phyloP scores from a whole-genome alignment of 2,888 invertebrate genomes.

The Bibio marci region DNA sequence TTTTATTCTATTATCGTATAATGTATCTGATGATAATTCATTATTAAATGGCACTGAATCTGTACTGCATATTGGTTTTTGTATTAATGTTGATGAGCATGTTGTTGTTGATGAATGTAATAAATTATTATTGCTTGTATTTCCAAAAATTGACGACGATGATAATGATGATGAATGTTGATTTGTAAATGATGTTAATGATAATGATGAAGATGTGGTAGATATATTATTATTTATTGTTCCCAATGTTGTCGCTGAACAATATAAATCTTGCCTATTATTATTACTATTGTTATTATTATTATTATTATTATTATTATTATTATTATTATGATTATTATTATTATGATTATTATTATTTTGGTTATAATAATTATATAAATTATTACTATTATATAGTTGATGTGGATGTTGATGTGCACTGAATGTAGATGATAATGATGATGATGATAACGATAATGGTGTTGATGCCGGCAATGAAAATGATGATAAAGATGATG shows the following conservation, averaged over 20 bases:
- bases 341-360: too few relatives aligned
- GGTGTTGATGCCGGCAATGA: constrained; percentile 12
- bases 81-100: background rate
- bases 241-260: too few relatives aligned
- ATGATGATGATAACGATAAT: constrained; percentile 10
- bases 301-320: too few relatives aligned
- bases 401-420: constrained; percentile 13
- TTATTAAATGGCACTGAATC: too few relatives aligned
- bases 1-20: too few relatives aligned
- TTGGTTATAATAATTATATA: too few relatives aligned
- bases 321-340: too few relatives aligned
- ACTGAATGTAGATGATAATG: background rate
- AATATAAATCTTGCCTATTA: background rate
- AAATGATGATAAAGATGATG: constrained; percentile 1
- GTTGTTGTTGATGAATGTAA: background rate
- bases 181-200: background rate
- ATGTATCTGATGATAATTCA: too few relatives aligned
- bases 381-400: too few relatives aligned
- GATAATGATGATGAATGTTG: constrained; percentile 1
- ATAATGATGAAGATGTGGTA: too few relatives aligned
- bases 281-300: background rate
- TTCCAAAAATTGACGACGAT: constrained; percentile 1
- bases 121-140: too few relatives aligned
- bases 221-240: too few relatives aligned
- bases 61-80: background rate